phyloP scores from a whole-genome alignment of 2,888 invertebrate species.

The Lobophora halterata region DNA sequence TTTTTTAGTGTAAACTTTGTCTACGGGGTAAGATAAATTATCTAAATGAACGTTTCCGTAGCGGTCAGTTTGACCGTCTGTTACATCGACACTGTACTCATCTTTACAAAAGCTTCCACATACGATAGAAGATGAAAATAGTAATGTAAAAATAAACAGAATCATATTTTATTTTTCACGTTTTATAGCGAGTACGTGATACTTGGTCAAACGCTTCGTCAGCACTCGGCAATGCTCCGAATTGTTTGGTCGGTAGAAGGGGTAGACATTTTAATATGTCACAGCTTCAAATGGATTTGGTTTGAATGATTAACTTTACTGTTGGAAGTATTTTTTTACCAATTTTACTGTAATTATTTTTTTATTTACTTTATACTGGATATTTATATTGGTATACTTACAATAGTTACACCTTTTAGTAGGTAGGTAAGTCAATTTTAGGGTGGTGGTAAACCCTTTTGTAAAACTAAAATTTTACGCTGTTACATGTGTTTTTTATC shows the following conservation, averaged over 20 bases:
- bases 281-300: constrained; percentile 16
- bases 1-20: constrained; percentile 46
- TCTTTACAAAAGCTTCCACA: constrained; percentile 46
- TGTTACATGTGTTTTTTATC: no score
- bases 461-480: no score
- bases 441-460: no score
- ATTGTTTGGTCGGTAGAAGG: not conserved
- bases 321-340: constrained; percentile 33
- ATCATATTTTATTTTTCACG: constrained; percentile 22
- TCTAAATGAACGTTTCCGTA: constrained; percentile 41
- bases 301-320: constrained; percentile 34
- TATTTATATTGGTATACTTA: no score
- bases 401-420: no score
- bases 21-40: constrained; percentile 44
- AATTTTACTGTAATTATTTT: constrained; percentile 14
- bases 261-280: constrained; percentile 9
- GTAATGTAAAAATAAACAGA: constrained; percentile 29
- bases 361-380: no score
- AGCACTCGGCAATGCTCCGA: constrained; percentile 4
- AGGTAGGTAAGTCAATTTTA: no score
- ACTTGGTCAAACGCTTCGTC: constrained; percentile 2
- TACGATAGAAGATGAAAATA: constrained; percentile 33
- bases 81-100: constrained; percentile 48
- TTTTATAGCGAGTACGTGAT: constrained; percentile 10
- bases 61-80: constrained; percentile 30